These are phyloP conservation scores for Eriosoma lanigerum DNA, from an alignment of 1,140 invertebrate species.

Conservation along the genomic window DNA sequence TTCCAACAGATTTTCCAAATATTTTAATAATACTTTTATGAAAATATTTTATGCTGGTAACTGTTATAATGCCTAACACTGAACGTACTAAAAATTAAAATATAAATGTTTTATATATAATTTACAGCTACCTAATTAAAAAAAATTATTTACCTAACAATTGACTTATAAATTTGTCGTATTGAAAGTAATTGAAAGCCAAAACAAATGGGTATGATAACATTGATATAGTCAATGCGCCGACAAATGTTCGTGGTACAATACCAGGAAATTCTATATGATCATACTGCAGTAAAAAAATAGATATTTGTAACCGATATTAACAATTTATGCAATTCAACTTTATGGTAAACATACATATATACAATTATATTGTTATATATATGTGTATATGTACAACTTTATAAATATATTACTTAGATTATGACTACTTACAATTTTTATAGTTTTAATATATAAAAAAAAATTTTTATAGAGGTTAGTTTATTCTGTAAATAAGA, in stretches of 20 bases:
- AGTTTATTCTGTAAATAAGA: too few relatives aligned
- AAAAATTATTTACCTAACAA: conserved; percentile 75
- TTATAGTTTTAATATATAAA: too few relatives aligned
- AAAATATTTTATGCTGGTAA: conserved; percentile 73
- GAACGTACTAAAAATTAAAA: conserved; percentile 75
- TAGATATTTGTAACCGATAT: too few relatives aligned
- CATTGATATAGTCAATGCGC: conserved; percentile 81
- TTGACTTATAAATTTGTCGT: conserved; percentile 87
- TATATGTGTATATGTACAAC: too few relatives aligned
- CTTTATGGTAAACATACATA: too few relatives aligned
- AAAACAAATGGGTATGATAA: conserved; percentile 76
- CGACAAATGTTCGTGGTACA: conserved; percentile 94
- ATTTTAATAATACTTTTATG: conserved; percentile 69
- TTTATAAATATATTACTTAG: too few relatives aligned
- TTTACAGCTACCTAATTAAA: too few relatives aligned
- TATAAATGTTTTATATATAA: conserved; percentile 24
- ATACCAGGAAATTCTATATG: conserved; percentile 98
- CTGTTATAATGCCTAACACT: conserved; percentile 73
- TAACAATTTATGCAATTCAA: too few relatives aligned
- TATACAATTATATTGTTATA: too few relatives aligned
- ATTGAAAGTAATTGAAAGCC: conserved; percentile 68
- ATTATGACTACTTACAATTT: too few relatives aligned
- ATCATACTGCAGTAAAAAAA: conserved; percentile 84
- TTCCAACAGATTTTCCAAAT: conserved; percentile 76
- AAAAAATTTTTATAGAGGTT: too few relatives aligned